phyloP scores from a whole-genome alignment of 1,140 invertebrate genomes.

The Drosophila subobscura region DNA sequence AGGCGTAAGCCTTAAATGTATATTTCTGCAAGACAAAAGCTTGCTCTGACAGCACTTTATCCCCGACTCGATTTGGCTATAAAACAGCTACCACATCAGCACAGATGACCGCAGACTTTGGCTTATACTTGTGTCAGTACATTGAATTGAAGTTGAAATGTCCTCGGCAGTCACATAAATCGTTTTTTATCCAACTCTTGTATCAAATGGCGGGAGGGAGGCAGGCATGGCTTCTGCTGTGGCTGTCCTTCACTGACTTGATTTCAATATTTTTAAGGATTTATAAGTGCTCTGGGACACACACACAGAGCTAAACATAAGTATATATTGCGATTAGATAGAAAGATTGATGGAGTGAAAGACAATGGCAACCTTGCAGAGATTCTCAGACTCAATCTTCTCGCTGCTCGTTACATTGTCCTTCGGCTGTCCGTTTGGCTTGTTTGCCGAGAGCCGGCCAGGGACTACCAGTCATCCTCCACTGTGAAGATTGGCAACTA shows the following conservation, averaged over 20 bases:
- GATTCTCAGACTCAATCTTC: constrained; percentile 10
- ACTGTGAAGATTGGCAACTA: constrained; percentile 54
- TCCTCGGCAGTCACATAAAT: constrained; percentile 62
- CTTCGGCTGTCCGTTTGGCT: constrained; percentile 41
- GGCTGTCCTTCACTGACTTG: constrained; percentile 40
- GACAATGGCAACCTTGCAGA: constrained; percentile 22
- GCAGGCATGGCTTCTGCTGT: background rate
- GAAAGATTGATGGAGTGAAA: constrained; percentile 6
- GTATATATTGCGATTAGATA: constrained; percentile 12
- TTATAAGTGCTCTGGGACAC: constrained; percentile 28
- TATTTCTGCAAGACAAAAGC: constrained; percentile 12
- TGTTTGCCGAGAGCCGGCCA: constrained; percentile 37
- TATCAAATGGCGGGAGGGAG: constrained; percentile 1
- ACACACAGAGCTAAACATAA: background rate
- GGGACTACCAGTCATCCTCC: constrained; percentile 8
- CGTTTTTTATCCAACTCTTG: constrained; percentile 35
- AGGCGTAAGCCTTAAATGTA: background rate
- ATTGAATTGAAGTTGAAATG: constrained; percentile 51
- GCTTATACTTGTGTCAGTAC: background rate
- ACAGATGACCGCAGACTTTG: constrained; percentile 4
- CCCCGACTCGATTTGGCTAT: constrained; percentile 12
- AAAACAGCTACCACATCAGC: constrained; percentile 29
- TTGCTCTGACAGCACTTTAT: background rate
- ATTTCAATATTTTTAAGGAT: constrained; percentile 63
- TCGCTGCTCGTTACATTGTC: constrained; percentile 31